Conservation (phyloP, 35 echinoderm and acorn worm species). For the Ptychodera flava region DNA sequence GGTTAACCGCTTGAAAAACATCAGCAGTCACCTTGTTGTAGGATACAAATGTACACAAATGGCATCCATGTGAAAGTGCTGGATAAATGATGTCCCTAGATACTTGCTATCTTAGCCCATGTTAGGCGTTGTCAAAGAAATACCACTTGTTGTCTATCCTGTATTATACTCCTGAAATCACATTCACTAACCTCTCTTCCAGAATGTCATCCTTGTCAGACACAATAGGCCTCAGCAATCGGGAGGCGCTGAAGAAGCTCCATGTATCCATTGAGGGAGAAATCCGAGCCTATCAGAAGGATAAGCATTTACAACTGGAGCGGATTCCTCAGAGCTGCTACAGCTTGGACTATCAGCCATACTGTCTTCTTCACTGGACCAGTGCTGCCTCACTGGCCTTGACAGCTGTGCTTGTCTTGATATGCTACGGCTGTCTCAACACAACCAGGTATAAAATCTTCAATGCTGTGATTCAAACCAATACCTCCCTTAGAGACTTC, state of each 20-base stretch:
- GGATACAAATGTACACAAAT: no score
- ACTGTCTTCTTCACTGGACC: neutral
- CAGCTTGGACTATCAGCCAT: neutral
- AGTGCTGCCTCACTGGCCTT: neutral
- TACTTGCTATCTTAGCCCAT: no score
- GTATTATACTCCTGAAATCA: no score
- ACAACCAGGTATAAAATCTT: neutral
- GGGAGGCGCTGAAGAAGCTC: neutral
- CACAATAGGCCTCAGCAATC: neutral
- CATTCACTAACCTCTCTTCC: no score
- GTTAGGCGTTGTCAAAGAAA: no score
- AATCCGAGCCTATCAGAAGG: neutral
- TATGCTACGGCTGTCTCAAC: neutral
- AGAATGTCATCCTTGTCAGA: neutral
- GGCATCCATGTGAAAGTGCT: no score
- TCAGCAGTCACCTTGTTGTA: no score
- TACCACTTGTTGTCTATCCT: no score
- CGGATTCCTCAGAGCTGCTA: neutral
- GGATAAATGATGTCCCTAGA: no score
- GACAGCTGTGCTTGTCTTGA: neutral
- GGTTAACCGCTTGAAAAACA: no score
- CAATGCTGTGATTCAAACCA: no score
- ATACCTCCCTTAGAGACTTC: no score
- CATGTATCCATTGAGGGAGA: neutral
- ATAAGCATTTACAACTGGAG: neutral